Conservation (phyloP, 2,888 invertebrate genomes). For the Aquatica leii region DNA sequence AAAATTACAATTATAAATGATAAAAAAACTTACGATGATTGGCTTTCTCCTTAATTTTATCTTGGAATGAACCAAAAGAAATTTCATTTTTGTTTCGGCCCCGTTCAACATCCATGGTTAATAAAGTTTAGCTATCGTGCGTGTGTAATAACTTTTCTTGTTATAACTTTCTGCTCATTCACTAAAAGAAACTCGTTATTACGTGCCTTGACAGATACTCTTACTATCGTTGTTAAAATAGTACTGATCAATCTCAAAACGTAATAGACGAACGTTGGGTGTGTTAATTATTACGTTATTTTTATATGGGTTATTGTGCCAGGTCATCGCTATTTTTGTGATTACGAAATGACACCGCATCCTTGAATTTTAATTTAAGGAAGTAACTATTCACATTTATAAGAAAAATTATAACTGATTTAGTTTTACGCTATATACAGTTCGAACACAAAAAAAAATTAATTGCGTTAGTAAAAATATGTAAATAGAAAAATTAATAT, state of each 20-base stretch:
- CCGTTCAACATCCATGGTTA: constrained; percentile 26
- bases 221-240: constrained; percentile 15
- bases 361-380: constrained; percentile 22
- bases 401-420: too few species aligned
- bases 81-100: constrained; percentile 14
- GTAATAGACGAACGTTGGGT: constrained; percentile 1
- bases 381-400: background rate
- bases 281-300: constrained; percentile 1
- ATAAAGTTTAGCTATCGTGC: background rate
- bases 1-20: too few species aligned
- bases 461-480: too few species aligned
- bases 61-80: constrained; percentile 15
- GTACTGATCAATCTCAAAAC: constrained; percentile 1
- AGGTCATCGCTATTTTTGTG: constrained; percentile 21
- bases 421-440: too few species aligned
- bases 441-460: too few species aligned
- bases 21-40: constrained; percentile 29
- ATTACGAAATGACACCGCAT: background rate
- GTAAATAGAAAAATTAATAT: too few species aligned
- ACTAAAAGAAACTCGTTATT: background rate
- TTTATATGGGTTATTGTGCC: constrained; percentile 18
- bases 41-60: constrained; percentile 25
- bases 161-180: constrained; percentile 2
- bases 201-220: constrained; percentile 2
- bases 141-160: background rate